Conservation (phyloP, 2,797 vertebrate species). For the Sebastes glaucus region DNA sequence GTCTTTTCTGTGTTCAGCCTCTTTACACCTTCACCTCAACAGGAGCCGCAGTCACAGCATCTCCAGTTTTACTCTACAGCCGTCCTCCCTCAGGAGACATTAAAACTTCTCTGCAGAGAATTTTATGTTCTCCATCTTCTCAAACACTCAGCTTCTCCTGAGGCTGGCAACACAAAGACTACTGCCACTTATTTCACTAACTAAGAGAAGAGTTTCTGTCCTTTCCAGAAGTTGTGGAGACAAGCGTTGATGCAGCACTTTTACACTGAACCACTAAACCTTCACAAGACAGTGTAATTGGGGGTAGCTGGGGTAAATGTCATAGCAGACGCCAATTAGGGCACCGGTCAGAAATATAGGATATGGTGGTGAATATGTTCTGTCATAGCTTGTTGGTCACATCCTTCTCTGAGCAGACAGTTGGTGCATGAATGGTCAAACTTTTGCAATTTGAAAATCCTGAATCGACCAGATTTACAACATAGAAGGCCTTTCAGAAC, state of each 20-base stretch:
- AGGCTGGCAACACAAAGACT: conserved; percentile 11
- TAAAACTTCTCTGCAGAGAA: conserved; percentile 39
- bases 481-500: neutral
- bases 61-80: conserved; percentile 22
- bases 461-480: neutral
- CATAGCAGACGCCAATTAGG: neutral
- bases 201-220: neutral
- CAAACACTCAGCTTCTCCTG: conserved; percentile 15
- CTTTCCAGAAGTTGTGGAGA: conserved; percentile 5
- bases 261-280: neutral
- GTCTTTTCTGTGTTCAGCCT: neutral
- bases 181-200: conserved; percentile 3
- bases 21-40: conserved; percentile 25
- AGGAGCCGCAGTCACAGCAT: conserved; percentile 7
- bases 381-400: neutral
- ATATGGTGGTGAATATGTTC: neutral
- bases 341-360: neutral
- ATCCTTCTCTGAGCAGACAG: neutral
- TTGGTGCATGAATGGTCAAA: neutral
- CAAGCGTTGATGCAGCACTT: conserved; percentile 21
- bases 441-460: neutral
- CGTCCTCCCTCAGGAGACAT: conserved; percentile 38
- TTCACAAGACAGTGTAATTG: neutral
- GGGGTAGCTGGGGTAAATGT: neutral
- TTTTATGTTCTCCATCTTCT: conserved; percentile 26